These are phyloP conservation scores for Heloderma charlesbogerti DNA, from an alignment of 2,113 vertebrate genomes.

Conservation along the genomic window DNA sequence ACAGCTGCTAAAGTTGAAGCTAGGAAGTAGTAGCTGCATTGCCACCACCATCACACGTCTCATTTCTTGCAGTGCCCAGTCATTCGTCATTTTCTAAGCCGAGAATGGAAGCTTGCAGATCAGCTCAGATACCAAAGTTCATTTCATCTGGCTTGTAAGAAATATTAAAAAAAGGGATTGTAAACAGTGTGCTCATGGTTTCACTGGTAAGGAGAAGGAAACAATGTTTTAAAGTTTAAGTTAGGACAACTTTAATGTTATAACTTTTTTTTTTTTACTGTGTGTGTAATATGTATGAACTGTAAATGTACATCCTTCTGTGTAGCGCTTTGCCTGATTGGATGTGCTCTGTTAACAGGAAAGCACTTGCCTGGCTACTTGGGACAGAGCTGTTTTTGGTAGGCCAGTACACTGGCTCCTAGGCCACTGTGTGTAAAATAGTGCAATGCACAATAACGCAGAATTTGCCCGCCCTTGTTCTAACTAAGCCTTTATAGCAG, in stretches of 20 bases:
- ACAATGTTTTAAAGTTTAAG: neutral
- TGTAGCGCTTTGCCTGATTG: neutral
- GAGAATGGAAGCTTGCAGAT: no score
- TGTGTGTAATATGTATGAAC: neutral
- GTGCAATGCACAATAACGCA: neutral
- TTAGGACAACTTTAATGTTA: neutral
- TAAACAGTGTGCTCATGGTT: neutral
- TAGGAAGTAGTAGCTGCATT: neutral
- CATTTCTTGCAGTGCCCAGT: neutral
- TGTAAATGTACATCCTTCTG: neutral
- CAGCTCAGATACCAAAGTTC: no score
- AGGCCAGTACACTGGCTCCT: neutral
- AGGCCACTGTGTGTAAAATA: neutral
- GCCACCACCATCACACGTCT: no score
- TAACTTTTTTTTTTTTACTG: neutral
- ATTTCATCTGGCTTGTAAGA: no score
- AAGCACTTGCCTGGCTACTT: neutral
- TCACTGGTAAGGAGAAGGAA: neutral
- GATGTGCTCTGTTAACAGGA: neutral
- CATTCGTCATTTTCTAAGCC: no score
- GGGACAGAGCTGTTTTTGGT: neutral
- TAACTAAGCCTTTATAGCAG: neutral
- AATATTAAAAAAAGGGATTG: no score
- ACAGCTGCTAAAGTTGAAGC: neutral
- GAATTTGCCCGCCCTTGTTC: neutral